Percentiles rank a stretch among this genome's conserved stretches.
Conservation (phyloP, 2,113 vertebrate species). For the Embiotoca jacksoni region DNA sequence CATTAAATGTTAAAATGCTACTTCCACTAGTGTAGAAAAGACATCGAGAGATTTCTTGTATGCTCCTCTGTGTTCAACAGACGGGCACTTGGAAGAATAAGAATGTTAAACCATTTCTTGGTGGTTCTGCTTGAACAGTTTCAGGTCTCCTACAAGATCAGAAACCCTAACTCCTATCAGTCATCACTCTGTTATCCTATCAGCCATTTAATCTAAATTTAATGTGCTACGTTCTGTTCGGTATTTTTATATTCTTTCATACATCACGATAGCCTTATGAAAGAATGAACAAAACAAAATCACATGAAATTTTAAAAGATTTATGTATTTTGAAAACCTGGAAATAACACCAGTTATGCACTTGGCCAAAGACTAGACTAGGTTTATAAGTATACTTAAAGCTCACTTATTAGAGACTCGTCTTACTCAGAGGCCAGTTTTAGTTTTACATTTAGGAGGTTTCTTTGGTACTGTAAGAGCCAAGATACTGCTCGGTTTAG, state of each 20-base stretch:
- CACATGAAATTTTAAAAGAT: neutral
- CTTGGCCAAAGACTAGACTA: neutral
- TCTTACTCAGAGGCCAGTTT: conserved; percentile 24
- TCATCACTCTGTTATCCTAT: too few species aligned
- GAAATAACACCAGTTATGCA: conserved; percentile 3
- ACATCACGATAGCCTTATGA: neutral
- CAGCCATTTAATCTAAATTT: too few species aligned
- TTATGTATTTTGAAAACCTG: neutral
- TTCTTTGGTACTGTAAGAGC: conserved; percentile 15
- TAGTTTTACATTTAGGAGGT: conserved; percentile 35
- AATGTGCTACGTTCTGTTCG: neutral
- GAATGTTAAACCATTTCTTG: too few species aligned
- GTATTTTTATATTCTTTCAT: neutral
- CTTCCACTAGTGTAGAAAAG: too few species aligned
- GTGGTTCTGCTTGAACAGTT: too few species aligned
- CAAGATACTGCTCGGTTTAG: conserved; percentile 41
- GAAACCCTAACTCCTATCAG: too few species aligned
- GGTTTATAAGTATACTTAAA: conserved; percentile 6
- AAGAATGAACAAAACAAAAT: neutral
- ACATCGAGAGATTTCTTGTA: too few species aligned
- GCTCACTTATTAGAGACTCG: conserved; percentile 28
- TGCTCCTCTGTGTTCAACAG: too few species aligned
- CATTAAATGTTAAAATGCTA: too few species aligned
- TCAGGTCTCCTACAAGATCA: too few species aligned
- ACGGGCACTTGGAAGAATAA: too few species aligned